Evolutionary conservation across 2,797 vertebrate species (phyloP), one percentile per base, ranked within the genome.

Genomic region (Corythornis leucogaster): DNA sequence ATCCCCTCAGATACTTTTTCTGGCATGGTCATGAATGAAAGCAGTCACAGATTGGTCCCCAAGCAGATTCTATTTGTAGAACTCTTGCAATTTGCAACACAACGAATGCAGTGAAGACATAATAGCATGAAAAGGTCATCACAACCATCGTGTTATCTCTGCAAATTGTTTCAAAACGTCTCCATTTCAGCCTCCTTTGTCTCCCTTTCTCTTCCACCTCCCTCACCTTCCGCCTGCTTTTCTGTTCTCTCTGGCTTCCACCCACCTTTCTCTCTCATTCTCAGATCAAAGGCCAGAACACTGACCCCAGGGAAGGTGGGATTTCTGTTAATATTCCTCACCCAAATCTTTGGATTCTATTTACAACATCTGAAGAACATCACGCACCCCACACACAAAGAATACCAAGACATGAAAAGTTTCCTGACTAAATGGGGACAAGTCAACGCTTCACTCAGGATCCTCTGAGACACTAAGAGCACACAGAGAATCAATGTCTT

Each of bases 141-240:
- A 54, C 4, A 68, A 35, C 11, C 1, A 0, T 26, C 0, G 0
- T 17, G 38, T 5, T 24, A 3, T 21, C 28, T 22, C 57, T 58
- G 43, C 16, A 57, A 82, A 80, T 55, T 3, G 24, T 33, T 58
- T 43, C 30, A n/a, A 42, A 10, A 0, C 13, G 2, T n/a, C 48
- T 43, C 48, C 10, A 11, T 38, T 73, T 26, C 50, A 48, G 3
- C 9, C 8, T 48, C 51, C 43, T 54, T 42, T 13, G 28, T 30
- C 9, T 2, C 54, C 59, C 50, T 48, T 53, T 51, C 57, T 63
- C n/a, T 70, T 70, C 21, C 55, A n/a, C 33, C 54, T 70, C 64
- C 57, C 59, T 24, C 21, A 57, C 26, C 21, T 54, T 54, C 53
- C 43, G 33, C 8, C 46, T n/a, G 45, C 33, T 69, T 15, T 45